Conservation (phyloP, 1,140 invertebrate species). For the Leptinotarsa lineolata region DNA sequence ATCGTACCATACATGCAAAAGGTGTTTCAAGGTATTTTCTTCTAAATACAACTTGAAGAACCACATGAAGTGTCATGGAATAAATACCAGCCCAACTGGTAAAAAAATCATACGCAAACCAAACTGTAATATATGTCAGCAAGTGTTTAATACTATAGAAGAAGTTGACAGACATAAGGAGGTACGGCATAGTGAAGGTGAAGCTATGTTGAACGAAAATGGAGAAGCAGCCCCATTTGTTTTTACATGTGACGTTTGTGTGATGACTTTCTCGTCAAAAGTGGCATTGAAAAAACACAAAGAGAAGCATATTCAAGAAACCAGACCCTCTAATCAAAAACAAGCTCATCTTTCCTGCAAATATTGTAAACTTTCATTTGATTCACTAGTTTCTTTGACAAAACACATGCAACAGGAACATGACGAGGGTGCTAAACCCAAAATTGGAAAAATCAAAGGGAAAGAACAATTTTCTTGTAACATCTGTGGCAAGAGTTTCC, state of each 20-base stretch:
- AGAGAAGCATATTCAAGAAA: conserved; percentile 41
- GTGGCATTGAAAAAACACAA: conserved; percentile 45
- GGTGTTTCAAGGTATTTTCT: conserved; percentile 52
- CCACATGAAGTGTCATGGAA: conserved; percentile 50
- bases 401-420: conserved; percentile 46
- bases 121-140: conserved; percentile 47
- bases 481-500: conserved; percentile 46
- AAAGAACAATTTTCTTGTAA: conserved; percentile 35
- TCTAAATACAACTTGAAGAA: conserved; percentile 47
- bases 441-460: conserved; percentile 26
- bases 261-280: conserved; percentile 42
- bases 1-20: conserved; percentile 51
- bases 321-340: conserved; percentile 16
- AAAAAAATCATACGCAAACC: conserved; percentile 42
- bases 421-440: conserved; percentile 36
- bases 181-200: conserved; percentile 34
- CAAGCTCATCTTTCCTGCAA: conserved; percentile 39
- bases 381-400: conserved; percentile 30
- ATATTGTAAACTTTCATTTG: conserved; percentile 48
- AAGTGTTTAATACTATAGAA: conserved; percentile 38
- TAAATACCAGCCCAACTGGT: conserved; percentile 32
- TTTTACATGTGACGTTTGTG: conserved; percentile 48
- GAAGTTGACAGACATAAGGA: conserved; percentile 47
- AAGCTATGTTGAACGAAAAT: conserved; percentile 31
- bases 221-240: conserved; percentile 33